Evolutionary conservation across 2,888 invertebrate species (phyloP).

Genomic region (Slavum lentiscoides): DNA sequence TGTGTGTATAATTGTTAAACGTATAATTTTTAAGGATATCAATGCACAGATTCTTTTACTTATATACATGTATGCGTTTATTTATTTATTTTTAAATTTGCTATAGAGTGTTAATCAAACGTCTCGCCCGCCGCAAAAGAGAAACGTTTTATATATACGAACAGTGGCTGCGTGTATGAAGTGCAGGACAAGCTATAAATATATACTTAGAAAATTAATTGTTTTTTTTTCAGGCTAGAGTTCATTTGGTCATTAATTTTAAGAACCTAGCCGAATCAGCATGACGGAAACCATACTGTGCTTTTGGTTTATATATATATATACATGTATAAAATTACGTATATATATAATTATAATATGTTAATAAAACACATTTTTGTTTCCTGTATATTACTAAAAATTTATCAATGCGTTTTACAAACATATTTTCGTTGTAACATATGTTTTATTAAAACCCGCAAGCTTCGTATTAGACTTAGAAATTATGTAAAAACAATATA

Average conservation of each 20-base stretch:
- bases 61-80: not conserved
- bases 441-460: not conserved
- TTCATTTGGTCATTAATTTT: not conserved
- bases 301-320: not conserved
- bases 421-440: not conserved
- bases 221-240: not conserved
- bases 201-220: conserved; percentile 12
- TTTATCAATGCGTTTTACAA: not conserved
- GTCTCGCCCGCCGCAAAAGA: too few relatives aligned
- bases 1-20: not conserved
- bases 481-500: too few relatives aligned
- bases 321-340: too few relatives aligned
- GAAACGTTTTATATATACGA: too few relatives aligned
- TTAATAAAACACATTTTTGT: not conserved
- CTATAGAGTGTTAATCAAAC: too few relatives aligned
- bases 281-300: conserved; percentile 17
- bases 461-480: too few relatives aligned
- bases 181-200: not conserved
- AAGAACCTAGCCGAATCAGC: conserved; percentile 5
- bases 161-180: too few relatives aligned
- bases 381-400: not conserved
- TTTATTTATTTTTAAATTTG: not conserved
- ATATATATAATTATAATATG: conserved; percentile 4
- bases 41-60: too few relatives aligned
- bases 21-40: not conserved